These are phyloP conservation scores for Amphimallon solstitiale DNA, from an alignment of 2,888 invertebrate species.

Conservation along the genomic window DNA sequence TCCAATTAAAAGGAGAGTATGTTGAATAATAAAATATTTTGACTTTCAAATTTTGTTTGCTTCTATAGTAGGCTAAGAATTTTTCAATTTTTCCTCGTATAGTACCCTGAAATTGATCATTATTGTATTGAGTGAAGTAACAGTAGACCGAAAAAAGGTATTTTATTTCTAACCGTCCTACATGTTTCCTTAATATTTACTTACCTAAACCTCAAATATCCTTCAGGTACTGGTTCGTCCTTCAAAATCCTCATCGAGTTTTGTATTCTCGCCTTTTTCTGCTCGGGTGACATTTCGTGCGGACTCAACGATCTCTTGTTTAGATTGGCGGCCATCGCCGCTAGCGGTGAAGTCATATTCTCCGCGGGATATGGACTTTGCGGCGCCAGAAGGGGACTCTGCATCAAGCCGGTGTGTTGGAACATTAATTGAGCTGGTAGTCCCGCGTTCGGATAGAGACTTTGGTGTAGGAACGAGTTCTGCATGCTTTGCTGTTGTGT, in stretches of 20 bases:
- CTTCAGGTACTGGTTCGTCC: slow-evolving; percentile 90
- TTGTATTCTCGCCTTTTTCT: slow-evolving; percentile 72
- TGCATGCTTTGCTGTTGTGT: slow-evolving; percentile 59
- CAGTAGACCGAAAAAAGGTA: neutral
- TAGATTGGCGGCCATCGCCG: slow-evolving; percentile 67
- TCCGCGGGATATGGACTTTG: slow-evolving; percentile 55
- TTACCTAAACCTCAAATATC: slow-evolving; percentile 83
- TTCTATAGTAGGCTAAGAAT: too few relatives aligned
- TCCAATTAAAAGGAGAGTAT: too few relatives aligned
- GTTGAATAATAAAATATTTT: too few relatives aligned
- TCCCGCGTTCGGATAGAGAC: slow-evolving; percentile 57
- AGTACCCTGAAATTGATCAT: too few relatives aligned
- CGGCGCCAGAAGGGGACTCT: slow-evolving; percentile 56
- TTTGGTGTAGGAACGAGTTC: slow-evolving; percentile 59
- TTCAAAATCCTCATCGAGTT: slow-evolving; percentile 81
- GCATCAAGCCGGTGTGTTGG: slow-evolving; percentile 59
- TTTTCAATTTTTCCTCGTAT: too few relatives aligned
- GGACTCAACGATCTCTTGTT: slow-evolving; percentile 66
- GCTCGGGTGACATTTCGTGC: slow-evolving; percentile 67
- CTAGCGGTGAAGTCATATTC: slow-evolving; percentile 63
- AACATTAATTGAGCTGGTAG: slow-evolving; percentile 61
- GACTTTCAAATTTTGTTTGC: too few relatives aligned
- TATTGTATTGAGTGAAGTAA: neutral
- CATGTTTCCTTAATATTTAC: too few relatives aligned
- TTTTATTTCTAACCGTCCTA: slow-evolving; percentile 40